phyloP scores from a whole-genome alignment of 1,140 invertebrate species.

The Conopomorpha cramerella region DNA sequence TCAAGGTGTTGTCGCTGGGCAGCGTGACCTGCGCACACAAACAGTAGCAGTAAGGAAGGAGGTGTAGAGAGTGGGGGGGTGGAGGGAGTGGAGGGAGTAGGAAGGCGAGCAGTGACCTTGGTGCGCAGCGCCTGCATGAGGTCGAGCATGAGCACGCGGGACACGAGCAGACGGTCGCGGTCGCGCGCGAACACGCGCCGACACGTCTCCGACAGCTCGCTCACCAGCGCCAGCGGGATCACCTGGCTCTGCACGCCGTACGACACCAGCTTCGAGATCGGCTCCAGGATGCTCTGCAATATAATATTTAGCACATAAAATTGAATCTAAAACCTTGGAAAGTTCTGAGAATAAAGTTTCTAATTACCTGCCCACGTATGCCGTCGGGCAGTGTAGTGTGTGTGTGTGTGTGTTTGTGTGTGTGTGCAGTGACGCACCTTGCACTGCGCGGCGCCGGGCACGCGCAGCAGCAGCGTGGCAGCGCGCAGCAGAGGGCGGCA shows the following conservation, averaged over 20 bases:
- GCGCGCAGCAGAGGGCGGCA: constrained; percentile 80
- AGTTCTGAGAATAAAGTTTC: no score
- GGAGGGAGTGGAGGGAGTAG: no score
- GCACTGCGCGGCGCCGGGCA: constrained; percentile 79
- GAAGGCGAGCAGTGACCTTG: no score
- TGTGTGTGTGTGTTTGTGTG: no score
- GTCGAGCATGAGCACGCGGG: constrained; percentile 89
- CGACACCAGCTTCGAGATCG: constrained; percentile 94
- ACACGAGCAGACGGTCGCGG: constrained; percentile 90
- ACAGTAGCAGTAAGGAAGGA: no score
- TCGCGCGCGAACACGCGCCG: constrained; percentile 88
- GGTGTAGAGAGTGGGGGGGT: no score
- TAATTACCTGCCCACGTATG: no score
- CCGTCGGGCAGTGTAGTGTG: no score
- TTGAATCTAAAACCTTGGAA: no score
- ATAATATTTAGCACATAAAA: constrained; percentile 5
- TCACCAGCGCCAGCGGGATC: constrained; percentile 82
- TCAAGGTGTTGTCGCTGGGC: constrained; percentile 92
- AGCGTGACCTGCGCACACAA: no score
- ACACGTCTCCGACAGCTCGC: constrained; percentile 89
- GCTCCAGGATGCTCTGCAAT: constrained; percentile 79
- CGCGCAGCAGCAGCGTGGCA: constrained; percentile 82
- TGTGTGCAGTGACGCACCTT: no score
- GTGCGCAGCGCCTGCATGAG: constrained; percentile 95
- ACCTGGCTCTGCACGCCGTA: constrained; percentile 87